These are phyloP conservation scores for Trematocara variabile DNA, from an alignment of 2,113 vertebrate species.

Conservation along the genomic window DNA sequence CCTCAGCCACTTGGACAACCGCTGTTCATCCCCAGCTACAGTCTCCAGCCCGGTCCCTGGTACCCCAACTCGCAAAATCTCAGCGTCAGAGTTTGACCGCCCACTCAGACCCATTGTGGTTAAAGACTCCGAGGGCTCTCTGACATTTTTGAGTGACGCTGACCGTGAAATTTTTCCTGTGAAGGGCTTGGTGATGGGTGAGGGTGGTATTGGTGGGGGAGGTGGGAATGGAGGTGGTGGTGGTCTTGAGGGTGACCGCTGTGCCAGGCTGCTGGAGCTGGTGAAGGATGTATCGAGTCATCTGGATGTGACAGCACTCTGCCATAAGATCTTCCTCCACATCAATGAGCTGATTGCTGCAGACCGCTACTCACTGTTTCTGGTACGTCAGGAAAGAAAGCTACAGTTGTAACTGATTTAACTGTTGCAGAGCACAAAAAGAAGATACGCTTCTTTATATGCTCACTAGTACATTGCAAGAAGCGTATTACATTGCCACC, in stretches of 20 bases:
- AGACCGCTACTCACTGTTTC: conserved; percentile 93
- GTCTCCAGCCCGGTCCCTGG: conserved; percentile 73
- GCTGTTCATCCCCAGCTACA: conserved; percentile 42
- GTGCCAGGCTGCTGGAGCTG: conserved; percentile 88
- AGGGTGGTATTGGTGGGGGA: conserved; percentile 47
- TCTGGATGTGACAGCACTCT: conserved; percentile 91
- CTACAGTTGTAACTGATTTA: not conserved
- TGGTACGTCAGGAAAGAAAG: conserved; percentile 63
- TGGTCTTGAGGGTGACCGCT: conserved; percentile 68
- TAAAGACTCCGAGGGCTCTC: conserved; percentile 88
- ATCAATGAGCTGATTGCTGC: conserved; percentile 93
- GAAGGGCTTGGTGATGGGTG: conserved; percentile 68
- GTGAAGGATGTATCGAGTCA: conserved; percentile 97
- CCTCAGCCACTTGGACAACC: conserved; percentile 53
- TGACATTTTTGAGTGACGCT: conserved; percentile 87
- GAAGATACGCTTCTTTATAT: not conserved
- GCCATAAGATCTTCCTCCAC: conserved; percentile 96
- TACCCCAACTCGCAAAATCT: conserved; percentile 90
- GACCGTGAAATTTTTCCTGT: conserved; percentile 84
- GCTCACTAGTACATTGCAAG: not conserved
- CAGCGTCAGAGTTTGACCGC: conserved; percentile 94
- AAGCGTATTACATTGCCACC: not conserved
- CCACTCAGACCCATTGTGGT: conserved; percentile 92
- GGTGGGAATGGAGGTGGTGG: conserved; percentile 21
- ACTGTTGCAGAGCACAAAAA: not conserved